Percentiles rank a stretch among this genome's conserved stretches.
Conservation (phyloP, 2,888 invertebrate species). For the Elegia similella region DNA sequence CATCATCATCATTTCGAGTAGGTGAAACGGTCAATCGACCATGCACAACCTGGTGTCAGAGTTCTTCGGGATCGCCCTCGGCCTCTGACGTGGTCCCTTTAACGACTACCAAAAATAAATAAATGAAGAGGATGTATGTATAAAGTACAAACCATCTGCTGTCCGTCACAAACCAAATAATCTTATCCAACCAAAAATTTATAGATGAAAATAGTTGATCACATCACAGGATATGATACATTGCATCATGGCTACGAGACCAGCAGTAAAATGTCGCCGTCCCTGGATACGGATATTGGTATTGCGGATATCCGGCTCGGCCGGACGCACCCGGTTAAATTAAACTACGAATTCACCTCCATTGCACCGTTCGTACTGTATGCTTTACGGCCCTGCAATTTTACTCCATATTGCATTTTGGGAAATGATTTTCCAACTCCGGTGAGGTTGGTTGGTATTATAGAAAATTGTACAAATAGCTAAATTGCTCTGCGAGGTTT, state of each 20-base stretch:
- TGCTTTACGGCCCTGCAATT: neutral
- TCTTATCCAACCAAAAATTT: neutral
- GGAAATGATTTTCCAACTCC: neutral
- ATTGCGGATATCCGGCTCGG: conserved; percentile 14
- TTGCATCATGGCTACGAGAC: neutral
- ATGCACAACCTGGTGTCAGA: too few relatives aligned
- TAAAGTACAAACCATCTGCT: too few relatives aligned
- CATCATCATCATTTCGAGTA: too few relatives aligned
- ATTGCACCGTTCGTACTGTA: neutral
- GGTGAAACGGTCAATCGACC: too few relatives aligned
- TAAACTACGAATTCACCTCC: neutral
- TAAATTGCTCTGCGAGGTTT: too few relatives aligned
- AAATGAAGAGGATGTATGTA: too few relatives aligned
- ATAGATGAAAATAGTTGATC: neutral
- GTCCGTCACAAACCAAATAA: too few relatives aligned
- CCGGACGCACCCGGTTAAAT: conserved; percentile 7
- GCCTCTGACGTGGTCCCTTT: too few relatives aligned
- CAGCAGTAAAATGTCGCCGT: neutral
- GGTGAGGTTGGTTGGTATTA: too few relatives aligned
- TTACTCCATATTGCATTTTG: neutral
- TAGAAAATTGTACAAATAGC: too few relatives aligned
- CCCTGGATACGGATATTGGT: conserved; percentile 13
- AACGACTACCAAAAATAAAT: too few relatives aligned
- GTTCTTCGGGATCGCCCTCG: too few relatives aligned
- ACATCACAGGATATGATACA: neutral